Percentiles rank a stretch among this genome's conserved stretches.
phyloP scores from a whole-genome alignment of 2,888 invertebrate species.

The Micoletzkya japonica region DNA sequence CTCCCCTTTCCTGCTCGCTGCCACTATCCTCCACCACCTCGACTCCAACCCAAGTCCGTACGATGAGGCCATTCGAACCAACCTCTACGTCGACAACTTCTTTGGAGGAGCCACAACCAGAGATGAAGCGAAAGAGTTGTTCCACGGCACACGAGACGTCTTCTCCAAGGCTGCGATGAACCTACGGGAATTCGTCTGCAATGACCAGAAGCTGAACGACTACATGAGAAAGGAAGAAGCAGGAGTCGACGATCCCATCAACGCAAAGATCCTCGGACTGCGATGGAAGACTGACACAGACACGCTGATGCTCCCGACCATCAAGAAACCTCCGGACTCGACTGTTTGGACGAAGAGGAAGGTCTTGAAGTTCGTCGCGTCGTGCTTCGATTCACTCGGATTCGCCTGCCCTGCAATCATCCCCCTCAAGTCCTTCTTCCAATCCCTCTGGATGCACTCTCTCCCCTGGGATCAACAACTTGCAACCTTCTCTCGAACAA shows the following conservation, averaged over 20 bases:
- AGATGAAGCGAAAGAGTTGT: not conserved
- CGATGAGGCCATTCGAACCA: not conserved
- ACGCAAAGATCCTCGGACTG: constrained; percentile 2
- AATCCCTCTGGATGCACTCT: not conserved
- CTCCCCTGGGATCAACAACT: not conserved
- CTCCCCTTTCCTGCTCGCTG: constrained; percentile 26
- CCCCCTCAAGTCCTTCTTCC: constrained; percentile 6
- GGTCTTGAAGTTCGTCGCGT: not conserved
- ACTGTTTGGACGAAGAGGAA: not conserved
- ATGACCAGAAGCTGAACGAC: constrained; percentile 2
- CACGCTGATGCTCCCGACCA: not conserved
- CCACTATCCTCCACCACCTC: constrained; percentile 7
- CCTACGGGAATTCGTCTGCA: constrained; percentile 28
- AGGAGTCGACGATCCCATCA: not conserved
- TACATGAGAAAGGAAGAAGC: not conserved
- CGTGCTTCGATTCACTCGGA: not conserved
- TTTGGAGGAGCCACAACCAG: constrained; percentile 8
- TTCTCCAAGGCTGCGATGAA: constrained; percentile 11
- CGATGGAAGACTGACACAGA: not conserved
- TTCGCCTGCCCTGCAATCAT: not conserved
- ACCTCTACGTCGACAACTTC: constrained; percentile 31
- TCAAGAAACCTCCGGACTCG: not conserved
- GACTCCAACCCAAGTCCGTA: not conserved
- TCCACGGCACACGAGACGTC: not conserved
- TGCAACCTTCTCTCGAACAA: not conserved